Conservation (phyloP, 2,888 invertebrate species). For the Mythimna pallens region DNA sequence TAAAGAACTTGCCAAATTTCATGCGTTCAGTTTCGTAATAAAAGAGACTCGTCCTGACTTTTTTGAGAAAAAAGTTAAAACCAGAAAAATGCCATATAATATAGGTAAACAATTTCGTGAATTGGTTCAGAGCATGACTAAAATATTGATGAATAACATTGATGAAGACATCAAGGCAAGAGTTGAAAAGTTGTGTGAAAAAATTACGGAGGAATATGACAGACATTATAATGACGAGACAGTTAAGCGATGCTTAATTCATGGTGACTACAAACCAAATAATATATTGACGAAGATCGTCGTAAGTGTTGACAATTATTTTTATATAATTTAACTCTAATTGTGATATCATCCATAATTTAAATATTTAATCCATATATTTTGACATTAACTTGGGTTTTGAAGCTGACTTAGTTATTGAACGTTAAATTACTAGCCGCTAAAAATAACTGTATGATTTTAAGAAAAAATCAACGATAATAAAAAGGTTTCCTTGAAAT, state of each 20-base stretch:
- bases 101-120: slow-evolving; percentile 68
- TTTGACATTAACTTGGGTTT: no score
- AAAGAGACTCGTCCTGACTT: slow-evolving; percentile 69
- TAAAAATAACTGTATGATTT: no score
- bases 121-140: slow-evolving; percentile 60
- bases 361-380: no score
- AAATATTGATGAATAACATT: slow-evolving; percentile 58
- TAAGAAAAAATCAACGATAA: no score
- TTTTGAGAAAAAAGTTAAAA: slow-evolving; percentile 69
- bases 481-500: no score
- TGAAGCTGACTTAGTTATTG: no score
- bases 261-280: slow-evolving; percentile 80
- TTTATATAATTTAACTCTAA: no score
- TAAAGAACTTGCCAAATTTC: slow-evolving; percentile 78
- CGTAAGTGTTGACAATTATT: slow-evolving; percentile 67
- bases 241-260: slow-evolving; percentile 70
- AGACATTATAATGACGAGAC: slow-evolving; percentile 64
- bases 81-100: slow-evolving; percentile 51
- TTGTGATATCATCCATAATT: no score
- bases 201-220: slow-evolving; percentile 61
- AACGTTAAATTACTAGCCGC: no score
- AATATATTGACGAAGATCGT: slow-evolving; percentile 76
- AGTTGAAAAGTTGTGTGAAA: slow-evolving; percentile 58
- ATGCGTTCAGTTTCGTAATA: slow-evolving; percentile 74
- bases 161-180: slow-evolving; percentile 63